phyloP scores from a whole-genome alignment of 2,113 vertebrate genomes.

The Paracanthobrama guichenoti region DNA sequence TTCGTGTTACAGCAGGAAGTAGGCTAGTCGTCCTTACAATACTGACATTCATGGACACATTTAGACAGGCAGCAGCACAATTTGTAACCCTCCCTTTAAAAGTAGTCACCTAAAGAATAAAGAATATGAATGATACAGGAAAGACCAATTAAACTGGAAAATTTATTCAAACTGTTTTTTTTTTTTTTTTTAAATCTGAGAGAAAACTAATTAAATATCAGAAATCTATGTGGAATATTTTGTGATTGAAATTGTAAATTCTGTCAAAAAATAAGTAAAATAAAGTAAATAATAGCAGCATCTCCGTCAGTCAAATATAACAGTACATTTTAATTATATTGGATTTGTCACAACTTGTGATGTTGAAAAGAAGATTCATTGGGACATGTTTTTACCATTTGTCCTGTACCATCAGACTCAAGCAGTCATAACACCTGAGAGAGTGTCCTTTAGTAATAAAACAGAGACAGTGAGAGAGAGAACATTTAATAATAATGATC shows the following conservation, averaged over 20 bases:
- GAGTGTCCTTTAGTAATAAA: background rate
- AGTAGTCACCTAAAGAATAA: background rate
- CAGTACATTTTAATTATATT: background rate
- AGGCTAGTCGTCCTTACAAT: background rate
- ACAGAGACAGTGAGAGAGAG: background rate
- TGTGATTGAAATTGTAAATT: background rate
- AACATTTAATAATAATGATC: no score
- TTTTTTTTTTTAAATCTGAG: no score
- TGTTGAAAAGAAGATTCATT: no score
- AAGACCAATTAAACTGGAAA: background rate
- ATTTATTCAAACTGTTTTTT: no score
- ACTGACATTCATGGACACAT: background rate
- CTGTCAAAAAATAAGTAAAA: no score
- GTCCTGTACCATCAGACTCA: no score
- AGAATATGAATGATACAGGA: background rate
- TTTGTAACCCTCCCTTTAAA: background rate
- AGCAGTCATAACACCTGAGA: no score
- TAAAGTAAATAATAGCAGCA: background rate
- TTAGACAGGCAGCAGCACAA: background rate
- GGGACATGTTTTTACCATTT: no score
- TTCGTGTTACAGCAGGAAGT: conserved; percentile 6
- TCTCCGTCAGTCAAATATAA: background rate
- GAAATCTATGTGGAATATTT: background rate
- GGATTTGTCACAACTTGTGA: no score
- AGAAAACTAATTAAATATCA: background rate